These are phyloP conservation scores for Aegotheles bennettii DNA, from an alignment of 2,113 vertebrate species.

Conservation along the genomic window DNA sequence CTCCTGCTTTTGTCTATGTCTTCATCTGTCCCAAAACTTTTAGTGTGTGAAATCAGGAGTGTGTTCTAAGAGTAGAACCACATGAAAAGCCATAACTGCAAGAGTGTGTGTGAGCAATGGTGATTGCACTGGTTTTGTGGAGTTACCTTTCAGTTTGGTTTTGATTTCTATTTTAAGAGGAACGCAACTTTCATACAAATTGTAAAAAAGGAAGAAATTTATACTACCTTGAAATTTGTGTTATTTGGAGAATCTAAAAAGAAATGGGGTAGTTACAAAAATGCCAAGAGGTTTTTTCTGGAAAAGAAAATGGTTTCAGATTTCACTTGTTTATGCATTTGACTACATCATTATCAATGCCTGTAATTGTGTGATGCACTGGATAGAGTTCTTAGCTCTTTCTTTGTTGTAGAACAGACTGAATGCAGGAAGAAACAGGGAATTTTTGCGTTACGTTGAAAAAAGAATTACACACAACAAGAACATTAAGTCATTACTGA, in stretches of 20 bases:
- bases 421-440: neutral
- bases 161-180: neutral
- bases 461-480: neutral
- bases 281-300: neutral
- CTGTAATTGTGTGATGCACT: neutral
- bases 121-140: neutral
- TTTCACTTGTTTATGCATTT: neutral
- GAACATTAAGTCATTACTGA: conserved; percentile 25
- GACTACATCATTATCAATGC: neutral
- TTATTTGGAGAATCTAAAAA: neutral
- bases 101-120: neutral
- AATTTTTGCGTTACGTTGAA: too few species aligned
- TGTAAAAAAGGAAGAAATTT: neutral
- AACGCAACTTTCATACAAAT: neutral
- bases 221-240: neutral
- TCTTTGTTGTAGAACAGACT: neutral
- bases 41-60: neutral
- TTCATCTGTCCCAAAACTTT: neutral
- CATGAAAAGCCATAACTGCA: neutral
- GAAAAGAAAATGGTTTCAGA: neutral
- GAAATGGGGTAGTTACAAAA: neutral
- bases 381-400: neutral
- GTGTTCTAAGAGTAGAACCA: neutral
- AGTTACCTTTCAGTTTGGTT: neutral
- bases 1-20: neutral